phyloP scores from a whole-genome alignment of 2,888 invertebrate genomes.

The Argyresthia goedartella region DNA sequence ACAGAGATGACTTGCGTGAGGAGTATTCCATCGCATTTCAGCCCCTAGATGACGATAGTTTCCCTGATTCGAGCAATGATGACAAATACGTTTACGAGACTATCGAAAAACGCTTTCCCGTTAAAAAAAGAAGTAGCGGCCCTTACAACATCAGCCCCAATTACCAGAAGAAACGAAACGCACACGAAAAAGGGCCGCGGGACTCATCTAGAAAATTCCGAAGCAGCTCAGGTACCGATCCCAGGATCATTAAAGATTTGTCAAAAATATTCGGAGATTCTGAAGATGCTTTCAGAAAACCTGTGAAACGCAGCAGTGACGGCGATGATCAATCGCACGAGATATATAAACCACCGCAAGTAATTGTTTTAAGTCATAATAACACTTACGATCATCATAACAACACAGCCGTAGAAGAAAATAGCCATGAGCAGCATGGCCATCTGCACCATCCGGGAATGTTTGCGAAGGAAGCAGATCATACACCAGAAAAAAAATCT shows the following conservation, averaged over 20 bases:
- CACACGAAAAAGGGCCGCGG: constrained; percentile 37
- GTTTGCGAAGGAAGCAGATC: constrained; percentile 24
- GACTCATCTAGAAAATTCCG: constrained; percentile 40
- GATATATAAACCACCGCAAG: constrained; percentile 41
- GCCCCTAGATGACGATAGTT: constrained; percentile 52
- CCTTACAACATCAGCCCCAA: constrained; percentile 26
- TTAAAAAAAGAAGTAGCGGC: constrained; percentile 75
- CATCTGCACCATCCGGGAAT: constrained; percentile 25
- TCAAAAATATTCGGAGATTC: constrained; percentile 74
- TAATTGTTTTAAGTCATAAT: constrained; percentile 33
- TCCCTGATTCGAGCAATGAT: constrained; percentile 47
- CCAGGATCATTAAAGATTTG: constrained; percentile 77
- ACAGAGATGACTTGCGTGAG: constrained; percentile 54
- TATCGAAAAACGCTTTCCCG: constrained; percentile 74
- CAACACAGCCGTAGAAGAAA: constrained; percentile 16
- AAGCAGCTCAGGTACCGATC: constrained; percentile 73
- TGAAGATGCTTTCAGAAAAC: constrained; percentile 49
- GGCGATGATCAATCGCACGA: constrained; percentile 41
- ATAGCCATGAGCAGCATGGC: constrained; percentile 31
- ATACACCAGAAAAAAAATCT: neutral
- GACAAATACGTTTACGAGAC: constrained; percentile 51
- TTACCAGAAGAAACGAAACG: constrained; percentile 40
- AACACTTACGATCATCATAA: constrained; percentile 25
- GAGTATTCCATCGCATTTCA: constrained; percentile 63
- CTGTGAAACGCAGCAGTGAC: constrained; percentile 67